Evolutionary conservation across 2,797 vertebrate species (phyloP).

Genomic region (Pangasius krempfi): DNA sequence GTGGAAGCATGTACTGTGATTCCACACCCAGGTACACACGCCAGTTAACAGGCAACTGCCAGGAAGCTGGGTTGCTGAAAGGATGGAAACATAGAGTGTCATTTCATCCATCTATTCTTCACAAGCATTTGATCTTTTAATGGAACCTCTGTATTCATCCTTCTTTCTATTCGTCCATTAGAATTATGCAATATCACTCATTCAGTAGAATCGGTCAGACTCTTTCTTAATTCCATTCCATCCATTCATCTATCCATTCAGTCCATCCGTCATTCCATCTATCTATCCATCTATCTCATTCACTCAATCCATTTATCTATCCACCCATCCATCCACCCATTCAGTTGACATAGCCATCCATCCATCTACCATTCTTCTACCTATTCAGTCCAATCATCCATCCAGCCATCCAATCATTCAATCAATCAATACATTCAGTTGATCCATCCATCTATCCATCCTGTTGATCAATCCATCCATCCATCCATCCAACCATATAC

Average conservation of each 20-base stretch:
- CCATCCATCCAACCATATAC: neutral
- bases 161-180: neutral
- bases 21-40: conserved; percentile 74
- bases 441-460: neutral
- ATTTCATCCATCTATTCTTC: neutral
- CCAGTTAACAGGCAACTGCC: conserved; percentile 73
- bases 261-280: neutral
- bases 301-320: neutral
- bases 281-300: neutral
- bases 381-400: neutral
- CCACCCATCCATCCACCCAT: neutral
- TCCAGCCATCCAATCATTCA: neutral
- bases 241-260: neutral
- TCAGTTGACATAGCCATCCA: neutral
- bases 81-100: neutral
- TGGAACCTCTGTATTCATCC: neutral
- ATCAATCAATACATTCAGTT: neutral
- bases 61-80: conserved; percentile 56
- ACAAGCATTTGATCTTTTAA: neutral
- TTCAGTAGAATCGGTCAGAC: neutral
- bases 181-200: neutral
- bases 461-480: neutral
- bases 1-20: conserved; percentile 63
- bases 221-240: neutral
- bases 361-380: neutral